Base-by-base conservation (phyloP, 2,888 invertebrate genomes). In the Tenodera sinensis region DNA sequence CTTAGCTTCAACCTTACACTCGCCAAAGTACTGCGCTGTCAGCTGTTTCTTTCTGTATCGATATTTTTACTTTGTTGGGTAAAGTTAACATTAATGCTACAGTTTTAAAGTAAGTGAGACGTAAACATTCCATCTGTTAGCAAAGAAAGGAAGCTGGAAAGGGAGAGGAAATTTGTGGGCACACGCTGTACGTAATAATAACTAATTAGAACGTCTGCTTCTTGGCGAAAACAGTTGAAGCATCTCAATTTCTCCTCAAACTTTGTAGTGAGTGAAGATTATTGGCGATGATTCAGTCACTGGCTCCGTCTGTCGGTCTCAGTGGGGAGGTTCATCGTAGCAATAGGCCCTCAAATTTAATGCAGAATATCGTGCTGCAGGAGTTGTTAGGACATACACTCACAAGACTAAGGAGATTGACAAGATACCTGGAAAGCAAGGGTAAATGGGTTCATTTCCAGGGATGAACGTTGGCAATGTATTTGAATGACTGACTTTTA, bases 241-340 rank as follows among this genome's bases (percentile, higher is more conserved):
- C 85, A 85, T 89, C 87, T 87, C 87, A 87, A 87, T 87, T 87
- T 87, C 87, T 87, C 87, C 42, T 89, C 85, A 30, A 89, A 89
- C 42, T 85, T 83, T 84, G 47, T 83, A 82, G 83, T 25, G 85
- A 89, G 85, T 28, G 85, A 89, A 89, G 85, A 89, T 85, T 89
- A 89, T 89, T 89, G 85, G 85, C 83, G 84, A 89, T 89, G 89
- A 89, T 85, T 89, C 89, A 89, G 89, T 89, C 86, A 86, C 47
- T 83, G 82, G 83, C 25, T 86, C 87, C 14, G 83, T 87, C 87
- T 27, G 83, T 87, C 30, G 83, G 54, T 81, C 81, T 81, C 71
- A 30, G 86, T 28, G 15, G 28, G 87, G 81, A 81, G 87, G 34
- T 81, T 87, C 87, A 87, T 82, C 87, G 81, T 27, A 7, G 47